Evolutionary conservation across 2,797 vertebrate genomes (phyloP).

Genomic region (Peromyscus eremicus): DNA sequence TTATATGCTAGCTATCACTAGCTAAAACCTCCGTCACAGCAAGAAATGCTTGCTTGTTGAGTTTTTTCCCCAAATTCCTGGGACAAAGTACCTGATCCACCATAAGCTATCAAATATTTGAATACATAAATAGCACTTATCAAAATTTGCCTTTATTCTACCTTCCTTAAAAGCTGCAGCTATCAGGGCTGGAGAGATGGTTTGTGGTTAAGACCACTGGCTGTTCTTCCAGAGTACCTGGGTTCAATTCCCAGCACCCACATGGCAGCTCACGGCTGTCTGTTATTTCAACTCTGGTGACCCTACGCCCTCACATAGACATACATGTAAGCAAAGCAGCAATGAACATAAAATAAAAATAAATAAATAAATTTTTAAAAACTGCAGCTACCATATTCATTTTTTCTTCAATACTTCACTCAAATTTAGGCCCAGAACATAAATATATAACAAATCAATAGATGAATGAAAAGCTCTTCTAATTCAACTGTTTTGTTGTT

Average conservation of each 20-base stretch:
- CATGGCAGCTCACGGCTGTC: neutral
- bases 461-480: conserved; percentile 41
- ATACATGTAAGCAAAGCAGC: neutral
- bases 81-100: neutral
- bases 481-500: neutral
- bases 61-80: neutral
- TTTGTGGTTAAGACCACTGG: neutral
- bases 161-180: neutral
- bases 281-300: neutral
- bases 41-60: neutral
- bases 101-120: conserved; percentile 19
- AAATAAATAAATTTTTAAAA: neutral
- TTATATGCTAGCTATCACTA: neutral
- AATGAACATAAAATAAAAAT: neutral
- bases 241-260: neutral
- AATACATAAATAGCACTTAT: conserved; percentile 19
- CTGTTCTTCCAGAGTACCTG: neutral
- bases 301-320: neutral
- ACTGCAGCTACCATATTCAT: neutral
- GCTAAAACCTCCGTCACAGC: neutral
- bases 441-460: conserved; percentile 58
- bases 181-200: neutral
- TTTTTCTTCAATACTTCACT: neutral
- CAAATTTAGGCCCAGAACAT: conserved; percentile 12
- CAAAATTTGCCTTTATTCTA: neutral